These are phyloP conservation scores for Spea bombifrons DNA, from an alignment of 2,113 vertebrate species.

Conservation along the genomic window DNA sequence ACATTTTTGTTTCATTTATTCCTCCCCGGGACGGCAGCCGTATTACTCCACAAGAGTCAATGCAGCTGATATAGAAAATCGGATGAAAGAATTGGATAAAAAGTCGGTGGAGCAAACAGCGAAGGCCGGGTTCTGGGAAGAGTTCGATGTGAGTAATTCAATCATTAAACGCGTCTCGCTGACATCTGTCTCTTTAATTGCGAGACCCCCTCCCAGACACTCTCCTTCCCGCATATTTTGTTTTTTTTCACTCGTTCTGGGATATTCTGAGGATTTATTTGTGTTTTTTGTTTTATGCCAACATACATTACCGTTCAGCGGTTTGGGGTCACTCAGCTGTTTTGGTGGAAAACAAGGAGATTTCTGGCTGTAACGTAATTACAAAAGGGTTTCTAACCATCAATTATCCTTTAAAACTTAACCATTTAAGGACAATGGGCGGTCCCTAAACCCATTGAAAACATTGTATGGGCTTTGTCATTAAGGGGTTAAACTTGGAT, in stretches of 20 bases:
- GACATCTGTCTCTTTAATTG: not conserved
- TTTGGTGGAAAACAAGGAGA: too few species aligned
- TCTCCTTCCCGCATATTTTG: not conserved
- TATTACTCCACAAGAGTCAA: constrained; percentile 88
- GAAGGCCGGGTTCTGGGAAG: constrained; percentile 97
- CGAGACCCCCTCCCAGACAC: not conserved
- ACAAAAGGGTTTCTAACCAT: too few species aligned
- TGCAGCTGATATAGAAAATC: constrained; percentile 85
- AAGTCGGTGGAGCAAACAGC: constrained; percentile 64
- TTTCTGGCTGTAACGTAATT: too few species aligned
- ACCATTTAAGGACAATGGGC: too few species aligned
- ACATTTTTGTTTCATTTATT: not conserved
- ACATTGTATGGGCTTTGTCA: too few species aligned
- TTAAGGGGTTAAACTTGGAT: too few species aligned
- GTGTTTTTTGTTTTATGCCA: too few species aligned
- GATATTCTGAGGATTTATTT: too few species aligned
- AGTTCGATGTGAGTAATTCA: constrained; percentile 82
- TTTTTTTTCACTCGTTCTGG: not conserved
- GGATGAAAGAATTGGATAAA: constrained; percentile 83
- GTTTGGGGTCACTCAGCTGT: too few species aligned
- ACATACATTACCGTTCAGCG: too few species aligned
- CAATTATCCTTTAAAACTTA: too few species aligned
- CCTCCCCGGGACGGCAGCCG: constrained; percentile 63
- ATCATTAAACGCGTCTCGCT: not conserved
- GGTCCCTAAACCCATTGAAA: too few species aligned